A percentile compares a stretch with the other conserved stretches of the same genome.
Evolutionary conservation across 2,113 vertebrate genomes (phyloP).

Genomic region (Dicaeum eximium): DNA sequence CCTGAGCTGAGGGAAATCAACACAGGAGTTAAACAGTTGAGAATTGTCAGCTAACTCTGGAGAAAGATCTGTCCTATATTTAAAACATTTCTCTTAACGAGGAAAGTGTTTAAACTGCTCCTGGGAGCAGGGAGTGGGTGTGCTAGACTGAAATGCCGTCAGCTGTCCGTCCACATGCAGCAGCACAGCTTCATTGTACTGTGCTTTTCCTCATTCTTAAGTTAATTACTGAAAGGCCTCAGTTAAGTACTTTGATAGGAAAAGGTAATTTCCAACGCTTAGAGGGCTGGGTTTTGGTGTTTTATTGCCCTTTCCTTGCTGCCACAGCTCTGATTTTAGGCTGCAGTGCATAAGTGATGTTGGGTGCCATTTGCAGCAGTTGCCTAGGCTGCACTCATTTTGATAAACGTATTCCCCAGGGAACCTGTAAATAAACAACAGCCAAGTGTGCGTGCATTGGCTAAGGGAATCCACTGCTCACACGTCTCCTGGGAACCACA

Average conservation of each 20-base stretch:
- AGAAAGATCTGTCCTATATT: neutral
- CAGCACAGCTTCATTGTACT: neutral
- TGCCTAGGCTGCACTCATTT: neutral
- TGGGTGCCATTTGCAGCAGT: neutral
- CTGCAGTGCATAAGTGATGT: neutral
- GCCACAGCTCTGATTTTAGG: neutral
- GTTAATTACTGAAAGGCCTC: neutral
- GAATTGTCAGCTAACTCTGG: neutral
- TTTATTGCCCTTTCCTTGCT: neutral
- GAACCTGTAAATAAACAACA: neutral
- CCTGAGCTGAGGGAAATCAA: neutral
- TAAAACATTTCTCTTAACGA: neutral
- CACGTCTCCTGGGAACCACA: neutral
- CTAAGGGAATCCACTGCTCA: slow-evolving; percentile 17
- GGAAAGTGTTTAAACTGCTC: neutral
- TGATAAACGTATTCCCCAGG: neutral
- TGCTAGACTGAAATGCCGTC: neutral
- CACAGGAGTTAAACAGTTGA: neutral
- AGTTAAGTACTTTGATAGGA: neutral
- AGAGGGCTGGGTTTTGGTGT: neutral
- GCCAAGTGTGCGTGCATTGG: neutral
- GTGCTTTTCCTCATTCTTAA: neutral
- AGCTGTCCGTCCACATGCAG: neutral
- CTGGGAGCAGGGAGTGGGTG: neutral
- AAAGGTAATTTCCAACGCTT: neutral